These are phyloP conservation scores for Heliconius cydno DNA, from an alignment of 2,888 invertebrate genomes.

Conservation along the genomic window DNA sequence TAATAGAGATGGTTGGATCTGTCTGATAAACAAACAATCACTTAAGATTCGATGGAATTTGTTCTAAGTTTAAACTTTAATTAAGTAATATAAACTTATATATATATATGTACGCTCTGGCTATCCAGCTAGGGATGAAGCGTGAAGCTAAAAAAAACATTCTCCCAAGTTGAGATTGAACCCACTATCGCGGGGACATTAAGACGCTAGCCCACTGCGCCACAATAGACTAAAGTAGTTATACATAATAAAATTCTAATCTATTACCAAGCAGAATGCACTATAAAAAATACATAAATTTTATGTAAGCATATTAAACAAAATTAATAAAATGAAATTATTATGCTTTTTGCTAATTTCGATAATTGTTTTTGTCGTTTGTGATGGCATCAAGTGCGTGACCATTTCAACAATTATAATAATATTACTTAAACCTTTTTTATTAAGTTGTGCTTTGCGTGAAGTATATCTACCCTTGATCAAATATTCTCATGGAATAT, in stretches of 20 bases:
- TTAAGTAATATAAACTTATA: no score
- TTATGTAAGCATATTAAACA: neutral
- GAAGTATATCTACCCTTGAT: constrained; percentile 21
- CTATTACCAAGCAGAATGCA: no score
- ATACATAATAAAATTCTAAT: no score
- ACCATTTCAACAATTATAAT: constrained; percentile 7
- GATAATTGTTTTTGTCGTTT: neutral
- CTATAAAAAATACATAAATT: neutral
- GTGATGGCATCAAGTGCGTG: neutral
- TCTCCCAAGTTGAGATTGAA: neutral
- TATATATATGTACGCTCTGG: no score
- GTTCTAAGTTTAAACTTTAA: neutral
- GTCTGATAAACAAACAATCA: constrained; percentile 25
- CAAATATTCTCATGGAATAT: neutral
- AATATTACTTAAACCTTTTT: constrained; percentile 3
- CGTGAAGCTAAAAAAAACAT: neutral
- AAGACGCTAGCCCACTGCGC: no score
- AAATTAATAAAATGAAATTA: neutral
- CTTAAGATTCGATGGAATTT: constrained; percentile 12
- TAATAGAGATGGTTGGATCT: constrained; percentile 31
- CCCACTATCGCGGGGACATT: neutral
- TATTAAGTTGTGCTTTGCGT: constrained; percentile 12
- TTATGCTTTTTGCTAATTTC: neutral
- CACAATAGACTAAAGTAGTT: neutral
- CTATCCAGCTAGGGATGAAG: no score